Base-by-base conservation (phyloP, 1,140 invertebrate species). In the Drosophila pallidifrons region DNA sequence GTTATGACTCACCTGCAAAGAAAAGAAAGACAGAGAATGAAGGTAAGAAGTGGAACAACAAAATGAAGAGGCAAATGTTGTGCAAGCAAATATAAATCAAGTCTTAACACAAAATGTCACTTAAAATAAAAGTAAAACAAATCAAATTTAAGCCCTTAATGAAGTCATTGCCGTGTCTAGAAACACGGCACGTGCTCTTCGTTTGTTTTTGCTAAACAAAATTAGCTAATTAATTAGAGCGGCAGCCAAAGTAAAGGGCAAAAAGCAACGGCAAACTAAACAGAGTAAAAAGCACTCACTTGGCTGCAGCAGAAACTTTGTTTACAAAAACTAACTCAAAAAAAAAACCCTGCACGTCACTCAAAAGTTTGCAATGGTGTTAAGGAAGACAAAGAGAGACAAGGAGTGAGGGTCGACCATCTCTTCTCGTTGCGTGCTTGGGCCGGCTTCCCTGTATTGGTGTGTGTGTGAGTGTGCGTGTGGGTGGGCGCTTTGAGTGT, bases 181-280 rank as follows among this genome's bases (percentile, higher is more conserved):
- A 47, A 41, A 46, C 8, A 38, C 38, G 65, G 45, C 82, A 86
- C 82, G 82, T 86, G 79, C 76, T 77, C 20, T 41, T 15, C 43
- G 46, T 66, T 25, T 7, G 35, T 5, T 38, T 57, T 80, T 79
- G 69, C 76, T 67, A 73, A 77, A 81, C 71, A 72, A 87, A 88
- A 79, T 86, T 79, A 87, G 78, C 83, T 82, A 87, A 87, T 87
- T 87, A 82, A 87, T 88, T 82, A 74, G 76, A 55, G 61, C 32
- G 52, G 32, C 49, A 20, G 74, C 51, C 35, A 38, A 38, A 38
- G 35, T 10, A 38, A 38, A 38, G 35, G 35, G 35, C 35, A 43
- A 54, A 20, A 30, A 25, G 28, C 65, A 61, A 66, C 55, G 64
- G 61, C 47, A 75, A 78, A 78, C 28, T 67, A 65, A 75, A 83